Percentiles rank a stretch among this genome's conserved stretches.
Evolutionary conservation across 2,113 vertebrate genomes (phyloP).

Genomic region (Corydoras maculifer): DNA sequence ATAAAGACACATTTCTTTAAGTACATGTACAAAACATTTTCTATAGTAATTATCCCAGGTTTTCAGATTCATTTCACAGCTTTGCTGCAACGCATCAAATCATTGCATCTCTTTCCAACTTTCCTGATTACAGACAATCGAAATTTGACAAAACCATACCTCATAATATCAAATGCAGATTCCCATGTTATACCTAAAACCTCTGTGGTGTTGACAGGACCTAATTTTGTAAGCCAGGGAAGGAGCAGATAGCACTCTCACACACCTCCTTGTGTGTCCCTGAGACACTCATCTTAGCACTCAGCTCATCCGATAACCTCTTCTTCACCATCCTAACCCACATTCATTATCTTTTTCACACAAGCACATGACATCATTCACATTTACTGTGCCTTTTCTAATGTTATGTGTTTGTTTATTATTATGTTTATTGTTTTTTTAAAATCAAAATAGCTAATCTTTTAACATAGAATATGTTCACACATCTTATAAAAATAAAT

Average conservation of each 20-base stretch:
- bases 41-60: no score
- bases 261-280: constrained; percentile 46
- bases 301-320: constrained; percentile 55
- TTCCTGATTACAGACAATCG: no score
- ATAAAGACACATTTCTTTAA: no score
- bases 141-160: no score
- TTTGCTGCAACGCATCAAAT: no score
- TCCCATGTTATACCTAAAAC: background rate
- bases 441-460: no score
- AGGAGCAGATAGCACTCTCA: constrained; percentile 30
- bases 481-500: no score
- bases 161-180: background rate
- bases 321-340: constrained; percentile 32
- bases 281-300: constrained; percentile 49
- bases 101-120: no score
- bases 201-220: constrained; percentile 35
- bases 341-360: constrained; percentile 22
- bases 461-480: background rate
- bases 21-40: no score
- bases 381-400: background rate
- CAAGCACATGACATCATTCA: constrained; percentile 49
- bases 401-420: background rate
- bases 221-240: constrained; percentile 40
- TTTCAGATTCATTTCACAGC: no score
- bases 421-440: no score